Base-by-base conservation (phyloP, 2,888 invertebrate genomes). In the Trachelus stipa region DNA sequence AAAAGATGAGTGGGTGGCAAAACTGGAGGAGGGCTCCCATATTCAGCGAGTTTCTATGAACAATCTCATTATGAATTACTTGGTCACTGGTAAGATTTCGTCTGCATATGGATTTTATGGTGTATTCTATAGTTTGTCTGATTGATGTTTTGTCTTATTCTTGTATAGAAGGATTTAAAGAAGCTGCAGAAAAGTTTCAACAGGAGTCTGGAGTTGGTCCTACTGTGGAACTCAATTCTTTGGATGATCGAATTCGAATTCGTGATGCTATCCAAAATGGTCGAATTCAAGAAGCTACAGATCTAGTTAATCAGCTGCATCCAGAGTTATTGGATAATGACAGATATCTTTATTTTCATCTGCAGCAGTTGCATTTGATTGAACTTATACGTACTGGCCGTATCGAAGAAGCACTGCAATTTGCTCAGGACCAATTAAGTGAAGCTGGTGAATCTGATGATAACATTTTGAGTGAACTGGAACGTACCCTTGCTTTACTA, bases 51-150 rank as follows among this genome's bases (percentile, higher is more conserved):
- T 96, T 71, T 97, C 98, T 87, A 98, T 99, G 97, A 99, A 99
- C 92, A 97, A 97, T 92, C 93, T 99, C 83, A 98, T 99, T 84
- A 99, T 99, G 98, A 98, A 99, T 92, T 99, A 99, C 92, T 94
- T 99, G 88, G 98, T 99, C 73, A 98, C 98, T 92, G 98, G 98
- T 98, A 92, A 91, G 89, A 56, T 56, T 80, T 56, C 33, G 15
- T 71, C 56, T 77, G 56, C 34, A 69, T 68, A 56, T 56, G 68
- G 12, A 35, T 56, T 80, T 73, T 4, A 23, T 40, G 34, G 37
- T n/a, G 33, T 35, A 33, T 34, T 80, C n/a, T 30, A 56, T 40
- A 4, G 73, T 75, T 76, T 69, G 73, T 73, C 11, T 33, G 30
- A 69, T 34, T 31, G 34, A 56, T 56, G 2, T 23, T 15, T 23